phyloP scores from a whole-genome alignment of 1,140 invertebrate genomes.

The Amyelois transitella region DNA sequence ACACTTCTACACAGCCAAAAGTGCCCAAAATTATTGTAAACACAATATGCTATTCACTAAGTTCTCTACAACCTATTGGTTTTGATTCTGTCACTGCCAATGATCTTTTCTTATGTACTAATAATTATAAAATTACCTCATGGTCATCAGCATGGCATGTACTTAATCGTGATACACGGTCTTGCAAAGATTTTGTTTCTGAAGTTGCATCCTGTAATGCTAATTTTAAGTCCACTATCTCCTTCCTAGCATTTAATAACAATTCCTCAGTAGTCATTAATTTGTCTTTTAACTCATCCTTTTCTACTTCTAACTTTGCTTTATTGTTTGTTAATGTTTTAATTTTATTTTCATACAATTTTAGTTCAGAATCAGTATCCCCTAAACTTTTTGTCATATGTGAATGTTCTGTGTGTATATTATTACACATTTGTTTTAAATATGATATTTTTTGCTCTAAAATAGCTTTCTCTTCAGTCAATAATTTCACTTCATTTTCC shows the following conservation, averaged over 20 bases:
- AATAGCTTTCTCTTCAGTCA: constrained; percentile 58
- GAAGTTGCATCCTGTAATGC: constrained; percentile 67
- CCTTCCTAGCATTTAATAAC: constrained; percentile 61
- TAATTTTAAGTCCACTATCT: constrained; percentile 68
- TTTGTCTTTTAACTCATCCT: constrained; percentile 44
- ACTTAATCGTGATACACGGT: constrained; percentile 46
- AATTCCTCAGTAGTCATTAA: constrained; percentile 60
- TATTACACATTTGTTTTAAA: constrained; percentile 66
- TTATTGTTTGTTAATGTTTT: constrained; percentile 54
- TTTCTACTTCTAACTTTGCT: constrained; percentile 48
- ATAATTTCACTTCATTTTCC: constrained; percentile 63
- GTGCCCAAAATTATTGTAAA: too few species aligned
- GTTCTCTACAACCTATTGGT: too few species aligned
- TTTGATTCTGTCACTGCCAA: too few species aligned
- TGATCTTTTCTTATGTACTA: too few species aligned
- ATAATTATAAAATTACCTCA: constrained; percentile 30
- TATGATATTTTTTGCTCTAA: constrained; percentile 66
- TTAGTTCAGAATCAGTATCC: constrained; percentile 57
- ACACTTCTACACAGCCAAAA: too few species aligned
- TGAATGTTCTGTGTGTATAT: constrained; percentile 49
- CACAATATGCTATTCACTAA: too few species aligned
- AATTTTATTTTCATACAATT: constrained; percentile 65
- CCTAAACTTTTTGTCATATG: constrained; percentile 30
- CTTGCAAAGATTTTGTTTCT: constrained; percentile 62
- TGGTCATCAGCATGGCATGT: constrained; percentile 22